Evolutionary conservation across 2,888 invertebrate genomes (phyloP).

Genomic region (Mylabris sibirica): DNA sequence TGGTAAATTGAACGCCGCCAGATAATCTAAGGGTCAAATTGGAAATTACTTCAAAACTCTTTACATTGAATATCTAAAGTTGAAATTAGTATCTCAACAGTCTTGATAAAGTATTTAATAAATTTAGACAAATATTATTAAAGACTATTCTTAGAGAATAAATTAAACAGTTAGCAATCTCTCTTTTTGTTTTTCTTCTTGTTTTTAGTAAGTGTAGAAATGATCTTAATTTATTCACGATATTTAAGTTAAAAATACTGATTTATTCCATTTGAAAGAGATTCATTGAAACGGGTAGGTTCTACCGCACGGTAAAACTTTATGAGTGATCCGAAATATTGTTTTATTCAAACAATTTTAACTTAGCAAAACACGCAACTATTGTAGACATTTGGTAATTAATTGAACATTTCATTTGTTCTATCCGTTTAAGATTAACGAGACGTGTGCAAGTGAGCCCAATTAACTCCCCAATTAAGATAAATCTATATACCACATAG

Average conservation of each 20-base stretch:
- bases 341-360: background rate
- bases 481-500: background rate
- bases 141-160: background rate
- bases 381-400: slow-evolving; percentile 19
- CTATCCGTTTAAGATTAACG: slow-evolving; percentile 14
- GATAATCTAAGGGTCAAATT: slow-evolving; percentile 48
- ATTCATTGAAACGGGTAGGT: slow-evolving; percentile 26
- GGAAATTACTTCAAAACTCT: slow-evolving; percentile 45
- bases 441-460: slow-evolving; percentile 7
- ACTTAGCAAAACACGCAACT: slow-evolving; percentile 11
- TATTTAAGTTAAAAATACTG: slow-evolving; percentile 23
- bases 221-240: slow-evolving; percentile 22
- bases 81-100: slow-evolving; percentile 6
- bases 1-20: slow-evolving; percentile 45
- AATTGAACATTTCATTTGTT: slow-evolving; percentile 17
- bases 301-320: slow-evolving; percentile 21
- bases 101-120: background rate
- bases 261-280: slow-evolving; percentile 29
- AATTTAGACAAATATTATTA: background rate
- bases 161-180: too few relatives aligned
- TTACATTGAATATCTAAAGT: slow-evolving; percentile 39
- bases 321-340: background rate
- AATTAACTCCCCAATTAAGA: slow-evolving; percentile 15
- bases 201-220: too few relatives aligned
- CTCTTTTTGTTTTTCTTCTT: too few relatives aligned